These are phyloP conservation scores for Pelvicachromis taeniatus DNA, from an alignment of 2,113 vertebrate genomes.

Conservation along the genomic window DNA sequence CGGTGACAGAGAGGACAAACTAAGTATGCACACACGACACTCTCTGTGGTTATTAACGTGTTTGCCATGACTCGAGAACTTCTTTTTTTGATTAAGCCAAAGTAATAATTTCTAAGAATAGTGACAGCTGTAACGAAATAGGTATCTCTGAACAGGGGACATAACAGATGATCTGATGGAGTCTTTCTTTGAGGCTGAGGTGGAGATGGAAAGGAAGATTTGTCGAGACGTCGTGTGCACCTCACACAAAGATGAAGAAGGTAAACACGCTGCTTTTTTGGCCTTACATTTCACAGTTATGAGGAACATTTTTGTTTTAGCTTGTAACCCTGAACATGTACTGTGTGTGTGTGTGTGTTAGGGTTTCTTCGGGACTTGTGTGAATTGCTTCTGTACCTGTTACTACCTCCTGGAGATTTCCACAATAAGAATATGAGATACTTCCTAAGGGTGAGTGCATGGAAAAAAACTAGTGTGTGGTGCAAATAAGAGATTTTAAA, in stretches of 20 bases:
- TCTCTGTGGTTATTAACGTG: neutral
- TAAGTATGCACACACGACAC: constrained; percentile 70
- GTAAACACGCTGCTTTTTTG: constrained; percentile 59
- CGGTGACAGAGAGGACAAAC: constrained; percentile 88
- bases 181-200: constrained; percentile 96
- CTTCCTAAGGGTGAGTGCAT: constrained; percentile 88
- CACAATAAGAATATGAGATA: constrained; percentile 99
- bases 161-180: constrained; percentile 91
- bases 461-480: neutral
- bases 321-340: neutral
- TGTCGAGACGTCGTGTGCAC: constrained; percentile 96
- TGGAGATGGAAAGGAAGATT: constrained; percentile 97
- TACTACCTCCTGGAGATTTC: constrained; percentile 99
- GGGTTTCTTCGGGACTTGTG: constrained; percentile 97
- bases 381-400: constrained; percentile 96
- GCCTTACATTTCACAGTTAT: neutral
- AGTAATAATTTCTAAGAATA: neutral
- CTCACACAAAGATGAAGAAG: constrained; percentile 96
- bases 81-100: neutral
- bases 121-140: neutral
- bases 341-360: constrained; percentile 50
- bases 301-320: neutral
- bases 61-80: neutral
- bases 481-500: neutral
- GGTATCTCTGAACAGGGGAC: constrained; percentile 69